Percentiles rank a stretch among this genome's conserved stretches.
These are phyloP conservation scores for Tiliqua scincoides DNA, from an alignment of 2,113 vertebrate genomes.

Conservation along the genomic window DNA sequence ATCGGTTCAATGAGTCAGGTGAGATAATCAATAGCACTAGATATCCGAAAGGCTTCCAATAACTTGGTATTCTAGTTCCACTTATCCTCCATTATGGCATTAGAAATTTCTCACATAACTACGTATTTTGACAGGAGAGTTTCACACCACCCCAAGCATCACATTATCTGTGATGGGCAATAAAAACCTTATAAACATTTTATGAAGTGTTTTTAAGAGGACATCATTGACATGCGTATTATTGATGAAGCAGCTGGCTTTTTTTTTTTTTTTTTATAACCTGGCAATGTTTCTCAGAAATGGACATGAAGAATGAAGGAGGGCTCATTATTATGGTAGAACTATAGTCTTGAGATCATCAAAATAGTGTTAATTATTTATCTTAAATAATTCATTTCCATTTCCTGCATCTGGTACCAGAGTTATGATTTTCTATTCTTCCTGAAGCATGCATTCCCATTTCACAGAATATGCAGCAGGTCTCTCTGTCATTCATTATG, in stretches of 20 bases:
- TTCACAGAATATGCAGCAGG: not conserved
- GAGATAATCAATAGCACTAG: not conserved
- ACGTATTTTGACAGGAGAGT: not conserved
- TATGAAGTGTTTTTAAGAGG: not conserved
- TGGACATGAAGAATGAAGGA: not conserved
- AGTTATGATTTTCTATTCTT: not conserved
- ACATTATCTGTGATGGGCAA: not conserved
- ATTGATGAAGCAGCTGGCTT: constrained; percentile 11
- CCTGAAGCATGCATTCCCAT: not conserved
- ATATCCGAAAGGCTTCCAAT: not conserved
- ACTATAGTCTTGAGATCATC: not conserved
- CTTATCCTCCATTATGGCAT: not conserved
- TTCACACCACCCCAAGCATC: not conserved
- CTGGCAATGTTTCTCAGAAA: not conserved
- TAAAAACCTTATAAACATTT: constrained; percentile 11
- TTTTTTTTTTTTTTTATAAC: constrained; percentile 6
- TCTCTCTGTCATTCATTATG: not conserved
- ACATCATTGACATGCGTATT: constrained; percentile 14
- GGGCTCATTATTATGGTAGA: not conserved
- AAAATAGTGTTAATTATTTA: not conserved
- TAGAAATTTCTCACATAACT: not conserved
- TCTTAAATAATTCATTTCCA: not conserved
- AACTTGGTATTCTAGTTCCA: accelerated
- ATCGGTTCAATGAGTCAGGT: no score
- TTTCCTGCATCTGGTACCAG: not conserved